Conservation (phyloP, 2,888 invertebrate genomes). For the Pomacea canaliculata region DNA sequence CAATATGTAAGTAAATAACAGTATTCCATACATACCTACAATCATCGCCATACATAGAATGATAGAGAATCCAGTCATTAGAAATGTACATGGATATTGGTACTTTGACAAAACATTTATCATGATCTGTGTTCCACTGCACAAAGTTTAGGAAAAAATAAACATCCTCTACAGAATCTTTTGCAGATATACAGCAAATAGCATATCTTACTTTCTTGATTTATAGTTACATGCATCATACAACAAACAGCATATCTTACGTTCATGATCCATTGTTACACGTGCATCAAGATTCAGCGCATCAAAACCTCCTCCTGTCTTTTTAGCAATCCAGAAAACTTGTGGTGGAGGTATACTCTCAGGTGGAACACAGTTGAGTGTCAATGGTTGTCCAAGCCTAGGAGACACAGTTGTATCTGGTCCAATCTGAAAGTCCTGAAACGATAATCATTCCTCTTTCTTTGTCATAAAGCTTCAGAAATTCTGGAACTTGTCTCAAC, state of each 20-base stretch:
- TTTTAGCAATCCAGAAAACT: constrained; percentile 93
- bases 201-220: not conserved
- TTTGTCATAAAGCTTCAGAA: no score
- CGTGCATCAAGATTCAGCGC: constrained; percentile 76
- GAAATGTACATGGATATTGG: no score
- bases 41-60: no score
- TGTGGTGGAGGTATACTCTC: constrained; percentile 96
- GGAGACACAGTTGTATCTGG: not conserved
- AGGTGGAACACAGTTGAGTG: constrained; percentile 91
- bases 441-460: not conserved
- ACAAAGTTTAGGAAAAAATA: not conserved
- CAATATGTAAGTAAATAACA: no score
- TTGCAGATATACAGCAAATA: not conserved
- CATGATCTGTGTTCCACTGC: no score
- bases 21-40: no score
- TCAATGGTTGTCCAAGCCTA: constrained; percentile 89
- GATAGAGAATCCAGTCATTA: no score
- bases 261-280: constrained; percentile 93
- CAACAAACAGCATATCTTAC: constrained; percentile 34
- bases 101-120: not conserved
- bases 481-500: no score
- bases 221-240: no score
- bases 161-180: not conserved
- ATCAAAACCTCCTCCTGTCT: constrained; percentile 52
- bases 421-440: constrained; percentile 24